Evolutionary conservation across 2,888 invertebrate species (phyloP), one percentile per base, ranked within the genome.

Genomic region (Mystacides longicornis): DNA sequence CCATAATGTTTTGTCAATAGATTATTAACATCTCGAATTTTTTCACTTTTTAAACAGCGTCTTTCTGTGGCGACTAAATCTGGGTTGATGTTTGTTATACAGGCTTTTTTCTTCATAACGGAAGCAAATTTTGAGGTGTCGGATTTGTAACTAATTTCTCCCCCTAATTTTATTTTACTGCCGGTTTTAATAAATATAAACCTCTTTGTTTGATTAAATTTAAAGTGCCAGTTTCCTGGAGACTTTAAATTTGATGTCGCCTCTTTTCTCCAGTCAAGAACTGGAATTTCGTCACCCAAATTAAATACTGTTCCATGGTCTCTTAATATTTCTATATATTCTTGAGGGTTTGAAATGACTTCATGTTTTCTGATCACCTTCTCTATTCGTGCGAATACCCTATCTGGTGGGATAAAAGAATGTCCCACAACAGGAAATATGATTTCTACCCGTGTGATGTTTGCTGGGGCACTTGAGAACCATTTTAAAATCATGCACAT

Each of bases 361-460:
- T 54, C 54, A 42, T 37, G 23, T 54, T 60, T 64, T 55, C 55
- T 59, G 4, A 62, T 23, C 54, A 56, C 58, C 56, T 54, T 59
- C 60, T 64, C 64, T n/a, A 64, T 64, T 46, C 56, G 14, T 14
- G 22, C 51, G 23, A 51, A 43, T 11, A 51, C n/a, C n/a, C 61
- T 22, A 46, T 65, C 62, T 18, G 63, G 57, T 9, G 62, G 62
- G n/a, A 64, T 52, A 49, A 60, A 64, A 11, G 61, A 63, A 51
- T 64, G 64, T 20, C 64, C 64, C 2, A 56, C 51, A 16, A 64
- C 58, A n/a, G 64, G 63, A 52, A 64, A 64, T 46, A 64, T 52
- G 7, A 63, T 21, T 55, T 63, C 55, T 14, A 64, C n/a, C n/a
- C n/a, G n/a, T n/a, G n/a, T n/a, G n/a, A n/a, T n/a, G n/a, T n/a